Percentiles rank a stretch among this genome's conserved stretches.
phyloP scores from a whole-genome alignment of 2,113 vertebrate genomes.

The Oreochromis tanganicae region DNA sequence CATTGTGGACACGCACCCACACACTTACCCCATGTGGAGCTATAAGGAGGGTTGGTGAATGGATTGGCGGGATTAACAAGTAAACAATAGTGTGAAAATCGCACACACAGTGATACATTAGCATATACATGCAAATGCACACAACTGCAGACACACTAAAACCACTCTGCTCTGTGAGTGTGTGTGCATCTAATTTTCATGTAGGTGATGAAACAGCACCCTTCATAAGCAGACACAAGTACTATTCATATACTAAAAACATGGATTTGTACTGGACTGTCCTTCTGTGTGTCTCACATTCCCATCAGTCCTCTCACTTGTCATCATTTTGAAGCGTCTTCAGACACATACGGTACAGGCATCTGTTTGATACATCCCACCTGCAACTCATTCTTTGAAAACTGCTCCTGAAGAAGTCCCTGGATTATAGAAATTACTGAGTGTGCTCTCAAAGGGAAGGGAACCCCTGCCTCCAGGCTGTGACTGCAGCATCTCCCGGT shows the following conservation, averaged over 20 bases:
- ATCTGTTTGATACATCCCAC: constrained; percentile 31
- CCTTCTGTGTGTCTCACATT: neutral
- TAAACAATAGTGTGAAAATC: constrained; percentile 49
- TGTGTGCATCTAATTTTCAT: constrained; percentile 25
- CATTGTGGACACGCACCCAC: neutral
- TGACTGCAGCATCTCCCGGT: constrained; percentile 15
- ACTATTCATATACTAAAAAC: neutral
- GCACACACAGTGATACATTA: neutral
- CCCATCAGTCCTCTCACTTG: neutral
- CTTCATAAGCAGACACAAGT: neutral
- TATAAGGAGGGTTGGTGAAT: constrained; percentile 29
- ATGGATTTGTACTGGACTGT: neutral
- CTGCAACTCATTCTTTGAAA: constrained; percentile 40
- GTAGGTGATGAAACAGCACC: constrained; percentile 8
- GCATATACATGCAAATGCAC: neutral
- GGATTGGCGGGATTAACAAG: constrained; percentile 42
- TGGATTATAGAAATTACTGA: constrained; percentile 34
- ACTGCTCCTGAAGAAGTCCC: constrained; percentile 22
- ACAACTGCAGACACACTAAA: neutral
- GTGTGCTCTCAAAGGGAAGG: constrained; percentile 29
- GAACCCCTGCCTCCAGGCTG: constrained; percentile 40
- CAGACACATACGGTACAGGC: neutral
- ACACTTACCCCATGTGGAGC: constrained; percentile 22
- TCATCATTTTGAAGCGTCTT: constrained; percentile 8
- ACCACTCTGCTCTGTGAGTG: neutral